These are phyloP conservation scores for Meriones psammophilus DNA, from an alignment of 2,797 vertebrate species.

Conservation along the genomic window DNA sequence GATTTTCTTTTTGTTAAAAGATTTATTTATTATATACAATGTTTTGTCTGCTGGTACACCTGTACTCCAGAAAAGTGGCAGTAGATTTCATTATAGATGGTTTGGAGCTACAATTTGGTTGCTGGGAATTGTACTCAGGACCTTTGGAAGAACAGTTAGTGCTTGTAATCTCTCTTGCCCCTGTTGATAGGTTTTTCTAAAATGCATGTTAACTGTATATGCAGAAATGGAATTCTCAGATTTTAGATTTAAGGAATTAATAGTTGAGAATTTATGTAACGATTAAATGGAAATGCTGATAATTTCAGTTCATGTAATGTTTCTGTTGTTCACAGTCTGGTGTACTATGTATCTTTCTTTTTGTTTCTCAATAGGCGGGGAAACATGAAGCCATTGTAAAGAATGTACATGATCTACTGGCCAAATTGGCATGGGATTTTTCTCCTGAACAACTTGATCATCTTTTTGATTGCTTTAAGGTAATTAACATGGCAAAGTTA, in stretches of 20 bases:
- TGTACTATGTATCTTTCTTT: slow-evolving; percentile 68
- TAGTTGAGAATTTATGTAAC: background rate
- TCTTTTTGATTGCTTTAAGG: slow-evolving; percentile 99
- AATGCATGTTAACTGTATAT: slow-evolving; percentile 27
- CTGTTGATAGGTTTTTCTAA: background rate
- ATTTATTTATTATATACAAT: too few species aligned
- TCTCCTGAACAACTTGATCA: slow-evolving; percentile 99
- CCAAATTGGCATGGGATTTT: slow-evolving; percentile 99
- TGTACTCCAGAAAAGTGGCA: too few species aligned
- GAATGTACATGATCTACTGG: slow-evolving; percentile 98
- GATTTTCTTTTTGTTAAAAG: background rate
- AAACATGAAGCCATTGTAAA: slow-evolving; percentile 99
- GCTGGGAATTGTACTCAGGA: too few species aligned
- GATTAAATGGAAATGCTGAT: background rate
- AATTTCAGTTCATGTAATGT: background rate
- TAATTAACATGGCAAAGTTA: slow-evolving; percentile 83
- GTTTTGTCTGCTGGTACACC: too few species aligned
- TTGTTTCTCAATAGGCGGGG: slow-evolving; percentile 92
- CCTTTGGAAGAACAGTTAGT: too few species aligned
- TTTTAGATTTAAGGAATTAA: slow-evolving; percentile 54
- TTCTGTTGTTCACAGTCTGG: slow-evolving; percentile 41
- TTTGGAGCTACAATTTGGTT: too few species aligned
- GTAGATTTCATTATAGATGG: too few species aligned
- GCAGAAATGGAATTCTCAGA: slow-evolving; percentile 36
- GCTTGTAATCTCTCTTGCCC: too few species aligned